These are phyloP conservation scores for Eubucco bourcierii DNA, from an alignment of 2,113 vertebrate genomes.

Conservation along the genomic window DNA sequence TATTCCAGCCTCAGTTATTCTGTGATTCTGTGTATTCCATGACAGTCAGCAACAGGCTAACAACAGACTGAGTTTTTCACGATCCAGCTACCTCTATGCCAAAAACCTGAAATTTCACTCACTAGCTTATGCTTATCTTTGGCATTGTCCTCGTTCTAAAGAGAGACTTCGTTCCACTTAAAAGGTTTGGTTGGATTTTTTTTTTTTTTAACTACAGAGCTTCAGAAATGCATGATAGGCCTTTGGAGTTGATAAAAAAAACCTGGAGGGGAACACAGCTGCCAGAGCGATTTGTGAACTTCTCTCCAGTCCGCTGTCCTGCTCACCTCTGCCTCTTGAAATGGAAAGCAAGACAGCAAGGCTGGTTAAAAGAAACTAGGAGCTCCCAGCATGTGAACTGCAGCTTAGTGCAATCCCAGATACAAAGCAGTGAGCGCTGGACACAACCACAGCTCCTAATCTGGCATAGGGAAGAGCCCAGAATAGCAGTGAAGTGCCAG, in stretches of 20 bases:
- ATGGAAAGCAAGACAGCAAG: rapidly evolving
- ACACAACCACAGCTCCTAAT: not conserved
- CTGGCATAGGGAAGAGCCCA: not conserved
- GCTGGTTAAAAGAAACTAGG: not conserved
- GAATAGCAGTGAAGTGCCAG: not conserved
- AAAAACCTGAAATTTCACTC: not conserved
- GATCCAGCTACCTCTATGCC: not conserved
- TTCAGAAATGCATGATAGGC: not conserved
- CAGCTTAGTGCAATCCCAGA: not conserved
- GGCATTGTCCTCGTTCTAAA: not conserved
- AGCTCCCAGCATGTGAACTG: not conserved
- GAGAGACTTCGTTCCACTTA: not conserved
- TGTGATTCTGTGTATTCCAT: too few species aligned
- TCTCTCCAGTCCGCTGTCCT: not conserved
- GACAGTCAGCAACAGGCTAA: not conserved
- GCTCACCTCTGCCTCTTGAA: not conserved
- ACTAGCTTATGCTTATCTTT: not conserved
- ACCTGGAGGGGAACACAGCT: not conserved
- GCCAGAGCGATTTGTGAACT: not conserved
- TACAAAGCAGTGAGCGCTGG: not conserved
- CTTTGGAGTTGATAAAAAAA: not conserved
- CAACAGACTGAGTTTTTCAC: not conserved
- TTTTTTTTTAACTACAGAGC: not conserved
- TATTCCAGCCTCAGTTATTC: too few species aligned
- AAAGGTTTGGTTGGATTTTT: not conserved